These are phyloP conservation scores for Tromatobia lineatoria DNA, from an alignment of 2,888 invertebrate species.

Conservation along the genomic window DNA sequence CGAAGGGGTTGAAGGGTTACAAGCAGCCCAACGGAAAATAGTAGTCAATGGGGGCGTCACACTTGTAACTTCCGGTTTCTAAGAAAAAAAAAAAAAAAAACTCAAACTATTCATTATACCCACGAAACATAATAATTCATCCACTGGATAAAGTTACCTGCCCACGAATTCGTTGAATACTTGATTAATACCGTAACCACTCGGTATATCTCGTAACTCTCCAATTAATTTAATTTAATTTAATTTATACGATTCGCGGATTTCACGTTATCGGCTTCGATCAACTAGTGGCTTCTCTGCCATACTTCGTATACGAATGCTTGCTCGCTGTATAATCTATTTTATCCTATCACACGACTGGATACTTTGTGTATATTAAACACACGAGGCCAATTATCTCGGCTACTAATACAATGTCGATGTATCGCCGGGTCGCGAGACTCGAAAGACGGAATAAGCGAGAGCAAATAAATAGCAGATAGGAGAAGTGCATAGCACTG, in stretches of 20 bases:
- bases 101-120: conserved; percentile 31
- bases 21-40: conserved; percentile 55
- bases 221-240: conserved; percentile 65
- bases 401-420: conserved; percentile 65
- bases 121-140: background rate
- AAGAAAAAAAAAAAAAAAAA: background rate
- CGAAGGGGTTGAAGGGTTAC: conserved; percentile 57
- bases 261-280: conserved; percentile 64
- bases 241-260: conserved; percentile 64
- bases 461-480: conserved; percentile 54
- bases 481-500: conserved; percentile 27
- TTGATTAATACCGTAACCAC: conserved; percentile 52
- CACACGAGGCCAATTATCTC: conserved; percentile 66
- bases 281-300: conserved; percentile 38
- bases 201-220: background rate
- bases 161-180: conserved; percentile 44
- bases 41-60: background rate
- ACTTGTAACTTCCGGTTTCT: conserved; percentile 45
- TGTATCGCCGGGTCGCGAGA: conserved; percentile 38
- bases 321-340: conserved; percentile 43
- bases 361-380: conserved; percentile 9
- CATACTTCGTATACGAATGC: conserved; percentile 23
- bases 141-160: background rate
- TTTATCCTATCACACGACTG: conserved; percentile 42
- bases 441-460: conserved; percentile 30